These are phyloP conservation scores for Desoria tigrina DNA, from an alignment of 2,888 invertebrate species.

Conservation along the genomic window DNA sequence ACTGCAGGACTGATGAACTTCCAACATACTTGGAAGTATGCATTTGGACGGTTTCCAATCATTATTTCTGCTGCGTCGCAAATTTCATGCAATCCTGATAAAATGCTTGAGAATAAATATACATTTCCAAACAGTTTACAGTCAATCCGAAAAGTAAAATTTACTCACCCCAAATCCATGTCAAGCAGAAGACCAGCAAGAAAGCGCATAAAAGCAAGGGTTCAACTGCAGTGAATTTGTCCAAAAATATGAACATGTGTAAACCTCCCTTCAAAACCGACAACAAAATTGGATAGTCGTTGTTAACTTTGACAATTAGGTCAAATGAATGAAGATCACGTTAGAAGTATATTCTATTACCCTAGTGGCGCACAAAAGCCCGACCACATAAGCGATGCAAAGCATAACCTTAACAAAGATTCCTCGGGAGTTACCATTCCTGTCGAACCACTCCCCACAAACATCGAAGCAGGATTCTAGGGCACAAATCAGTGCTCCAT, in stretches of 20 bases:
- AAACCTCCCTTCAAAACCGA: not conserved
- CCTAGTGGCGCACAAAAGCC: not conserved
- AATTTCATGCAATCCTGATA: not conserved
- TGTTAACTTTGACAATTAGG: not conserved
- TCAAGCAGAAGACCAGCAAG: not conserved
- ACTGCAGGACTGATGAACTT: not conserved
- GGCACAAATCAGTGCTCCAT: not conserved
- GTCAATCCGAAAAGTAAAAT: not conserved
- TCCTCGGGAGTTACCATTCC: not conserved
- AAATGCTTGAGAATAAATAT: not conserved
- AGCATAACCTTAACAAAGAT: not conserved
- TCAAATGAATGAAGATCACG: not conserved
- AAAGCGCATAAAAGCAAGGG: not conserved
- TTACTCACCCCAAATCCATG: slow-evolving; percentile 1
- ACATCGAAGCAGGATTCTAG: not conserved
- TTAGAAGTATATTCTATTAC: too few relatives aligned
- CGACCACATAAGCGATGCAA: not conserved
- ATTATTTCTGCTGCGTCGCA: not conserved
- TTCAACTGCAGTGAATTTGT: not conserved
- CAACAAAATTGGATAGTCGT: not conserved
- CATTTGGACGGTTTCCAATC: not conserved
- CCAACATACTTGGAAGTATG: slow-evolving; percentile 4
- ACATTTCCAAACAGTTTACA: not conserved
- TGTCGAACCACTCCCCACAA: not conserved
- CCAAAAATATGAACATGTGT: not conserved